These are phyloP conservation scores for Himalopsyche anomala DNA, from an alignment of 2,888 invertebrate species.

Conservation along the genomic window DNA sequence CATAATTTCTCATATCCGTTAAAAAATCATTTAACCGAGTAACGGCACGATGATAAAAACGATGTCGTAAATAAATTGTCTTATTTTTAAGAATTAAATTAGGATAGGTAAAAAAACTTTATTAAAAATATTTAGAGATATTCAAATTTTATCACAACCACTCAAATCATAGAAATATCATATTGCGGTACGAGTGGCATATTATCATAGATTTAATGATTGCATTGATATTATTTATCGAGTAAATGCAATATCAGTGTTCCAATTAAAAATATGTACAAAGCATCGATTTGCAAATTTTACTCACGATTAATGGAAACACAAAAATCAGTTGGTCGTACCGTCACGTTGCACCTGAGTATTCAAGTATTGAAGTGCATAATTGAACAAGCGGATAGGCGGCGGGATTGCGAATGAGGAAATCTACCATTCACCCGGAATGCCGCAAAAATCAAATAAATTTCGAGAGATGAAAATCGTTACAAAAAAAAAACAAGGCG, in stretches of 20 bases:
- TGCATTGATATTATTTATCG: neutral
- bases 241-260: neutral
- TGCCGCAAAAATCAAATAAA: slow-evolving; percentile 22
- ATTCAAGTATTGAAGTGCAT: slow-evolving; percentile 43
- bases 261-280: neutral
- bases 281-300: neutral
- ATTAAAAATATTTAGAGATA: no score
- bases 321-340: neutral
- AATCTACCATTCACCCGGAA: slow-evolving; percentile 10
- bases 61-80: no score
- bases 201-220: no score
- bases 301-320: neutral
- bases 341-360: neutral
- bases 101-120: no score
- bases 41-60: no score
- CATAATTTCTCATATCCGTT: no score
- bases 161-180: neutral
- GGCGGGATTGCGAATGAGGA: slow-evolving; percentile 44
- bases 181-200: neutral
- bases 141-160: no score
- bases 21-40: no score
- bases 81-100: no score
- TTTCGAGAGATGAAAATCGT: neutral
- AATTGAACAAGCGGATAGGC: slow-evolving; percentile 57
- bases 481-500: neutral